A percentile compares a stretch with the other conserved stretches of the same genome.
phyloP scores from a whole-genome alignment of 2,113 vertebrate genomes.

The Fregetta grallaria region DNA sequence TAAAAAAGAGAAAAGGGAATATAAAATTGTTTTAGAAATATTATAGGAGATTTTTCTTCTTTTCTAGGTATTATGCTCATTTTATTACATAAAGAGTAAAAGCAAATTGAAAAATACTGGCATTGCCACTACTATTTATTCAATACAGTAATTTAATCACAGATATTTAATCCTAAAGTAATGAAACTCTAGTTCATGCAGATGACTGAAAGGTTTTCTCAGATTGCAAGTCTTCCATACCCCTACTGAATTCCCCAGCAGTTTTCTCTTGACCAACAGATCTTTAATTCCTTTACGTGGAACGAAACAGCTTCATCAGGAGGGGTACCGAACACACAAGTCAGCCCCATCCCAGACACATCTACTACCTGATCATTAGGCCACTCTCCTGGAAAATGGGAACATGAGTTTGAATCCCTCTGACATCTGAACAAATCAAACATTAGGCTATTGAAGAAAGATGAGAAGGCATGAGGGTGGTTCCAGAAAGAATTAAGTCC shows the following conservation, averaged over 20 bases:
- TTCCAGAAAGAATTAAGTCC: not conserved
- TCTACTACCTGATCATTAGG: not conserved
- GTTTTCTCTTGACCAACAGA: not conserved
- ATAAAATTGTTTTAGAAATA: not conserved
- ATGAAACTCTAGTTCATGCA: not conserved
- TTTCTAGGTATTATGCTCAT: not conserved
- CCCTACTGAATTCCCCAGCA: not conserved
- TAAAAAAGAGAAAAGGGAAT: not conserved
- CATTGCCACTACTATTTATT: not conserved
- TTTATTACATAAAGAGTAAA: not conserved
- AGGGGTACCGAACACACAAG: rapidly evolving
- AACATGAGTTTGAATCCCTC: not conserved
- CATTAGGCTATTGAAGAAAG: not conserved
- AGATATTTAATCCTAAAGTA: not conserved
- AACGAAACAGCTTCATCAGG: not conserved
- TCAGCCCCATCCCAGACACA: not conserved
- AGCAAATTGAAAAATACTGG: not conserved
- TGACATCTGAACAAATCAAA: not conserved
- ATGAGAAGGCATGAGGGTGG: not conserved
- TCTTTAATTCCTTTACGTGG: not conserved
- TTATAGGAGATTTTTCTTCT: not conserved
- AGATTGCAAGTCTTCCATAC: not conserved
- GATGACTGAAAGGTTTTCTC: not conserved
- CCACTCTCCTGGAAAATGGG: not conserved
- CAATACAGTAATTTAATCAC: not conserved